A percentile compares a stretch with the other conserved stretches of the same genome.
Conservation (phyloP, 2,888 invertebrate genomes). For the Linnaemya vulpina region DNA sequence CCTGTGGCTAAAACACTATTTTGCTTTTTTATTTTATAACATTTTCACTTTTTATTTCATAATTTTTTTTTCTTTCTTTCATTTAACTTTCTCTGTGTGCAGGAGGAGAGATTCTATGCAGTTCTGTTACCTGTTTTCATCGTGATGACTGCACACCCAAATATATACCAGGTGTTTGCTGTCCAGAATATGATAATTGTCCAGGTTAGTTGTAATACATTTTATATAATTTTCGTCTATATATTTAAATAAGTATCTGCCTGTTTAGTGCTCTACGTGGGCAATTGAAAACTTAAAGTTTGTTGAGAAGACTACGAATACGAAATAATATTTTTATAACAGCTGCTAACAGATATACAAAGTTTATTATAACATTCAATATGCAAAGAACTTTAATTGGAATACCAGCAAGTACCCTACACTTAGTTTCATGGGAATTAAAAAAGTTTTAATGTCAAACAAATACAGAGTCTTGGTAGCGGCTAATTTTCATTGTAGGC, state of each 20-base stretch:
- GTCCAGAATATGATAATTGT: constrained; percentile 92
- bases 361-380: too few relatives aligned
- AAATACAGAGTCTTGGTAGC: too few relatives aligned
- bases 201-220: constrained; percentile 84
- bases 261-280: not conserved
- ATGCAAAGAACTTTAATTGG: too few relatives aligned
- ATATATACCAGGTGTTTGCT: constrained; percentile 89
- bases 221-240: not conserved
- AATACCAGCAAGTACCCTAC: too few relatives aligned
- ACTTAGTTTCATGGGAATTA: too few relatives aligned
- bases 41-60: constrained; percentile 10
- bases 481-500: too few relatives aligned
- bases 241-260: not conserved
- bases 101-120: constrained; percentile 90
- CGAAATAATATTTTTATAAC: too few relatives aligned
- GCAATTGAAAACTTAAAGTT: constrained; percentile 20
- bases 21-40: constrained; percentile 21
- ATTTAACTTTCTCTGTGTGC: constrained; percentile 42
- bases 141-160: constrained; percentile 90
- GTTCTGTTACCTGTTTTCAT: constrained; percentile 89
- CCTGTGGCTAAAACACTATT: constrained; percentile 42
- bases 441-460: too few relatives aligned
- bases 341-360: too few relatives aligned
- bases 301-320: not conserved
- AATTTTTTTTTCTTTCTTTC: constrained; percentile 3